These are phyloP conservation scores for Staurois parvus DNA, from an alignment of 2,797 vertebrate species.

Conservation along the genomic window DNA sequence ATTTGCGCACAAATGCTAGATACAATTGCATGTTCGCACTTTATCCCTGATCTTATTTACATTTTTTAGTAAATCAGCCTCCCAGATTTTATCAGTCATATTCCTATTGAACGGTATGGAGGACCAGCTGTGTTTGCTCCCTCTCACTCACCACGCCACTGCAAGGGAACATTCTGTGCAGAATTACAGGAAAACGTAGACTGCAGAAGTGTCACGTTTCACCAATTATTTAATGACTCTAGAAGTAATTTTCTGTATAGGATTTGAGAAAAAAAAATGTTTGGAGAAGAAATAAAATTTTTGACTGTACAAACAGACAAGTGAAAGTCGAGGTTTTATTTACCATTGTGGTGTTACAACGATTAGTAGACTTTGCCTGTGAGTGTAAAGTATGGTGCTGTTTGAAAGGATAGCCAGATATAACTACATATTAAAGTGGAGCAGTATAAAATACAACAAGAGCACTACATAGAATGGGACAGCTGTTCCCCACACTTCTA, in stretches of 20 bases:
- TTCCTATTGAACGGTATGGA: no score
- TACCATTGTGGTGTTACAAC: not conserved
- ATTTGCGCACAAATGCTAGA: no score
- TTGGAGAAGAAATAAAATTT: not conserved
- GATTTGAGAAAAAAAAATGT: not conserved
- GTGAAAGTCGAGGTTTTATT: not conserved
- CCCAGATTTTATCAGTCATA: no score
- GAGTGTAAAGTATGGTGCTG: not conserved
- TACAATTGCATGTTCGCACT: no score
- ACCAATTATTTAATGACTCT: not conserved
- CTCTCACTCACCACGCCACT: no score
- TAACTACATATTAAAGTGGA: constrained; percentile 5
- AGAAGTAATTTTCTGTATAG: not conserved
- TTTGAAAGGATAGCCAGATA: not conserved
- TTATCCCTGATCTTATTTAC: no score
- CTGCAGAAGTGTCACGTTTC: not conserved
- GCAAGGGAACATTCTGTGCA: not conserved
- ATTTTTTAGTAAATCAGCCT: no score
- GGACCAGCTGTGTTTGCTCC: no score
- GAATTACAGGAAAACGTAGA: not conserved
- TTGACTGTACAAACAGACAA: not conserved
- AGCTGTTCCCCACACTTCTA: constrained; percentile 69
- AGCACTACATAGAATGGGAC: constrained; percentile 68
- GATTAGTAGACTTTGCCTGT: not conserved
- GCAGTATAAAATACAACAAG: constrained; percentile 67